Evolutionary conservation across 2,888 invertebrate species (phyloP), one percentile per base, ranked within the genome.

Genomic region (Girardia tigrina): DNA sequence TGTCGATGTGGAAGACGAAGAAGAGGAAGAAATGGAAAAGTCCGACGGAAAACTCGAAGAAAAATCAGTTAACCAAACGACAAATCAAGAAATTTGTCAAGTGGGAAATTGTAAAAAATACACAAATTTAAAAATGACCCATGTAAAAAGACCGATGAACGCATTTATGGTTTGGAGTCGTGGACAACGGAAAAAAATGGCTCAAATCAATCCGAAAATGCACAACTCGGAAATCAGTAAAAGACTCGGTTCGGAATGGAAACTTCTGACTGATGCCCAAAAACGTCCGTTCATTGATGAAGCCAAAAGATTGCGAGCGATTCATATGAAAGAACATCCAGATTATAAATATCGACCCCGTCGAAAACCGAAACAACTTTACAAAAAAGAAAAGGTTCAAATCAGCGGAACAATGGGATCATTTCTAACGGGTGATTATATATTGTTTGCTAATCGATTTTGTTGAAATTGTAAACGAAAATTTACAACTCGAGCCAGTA

Each of bases 91-190:
- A 56, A 4, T 56, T 16, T 56, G 56, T 56, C 56, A 56, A 56
- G n/a, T 56, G 56, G 23, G 23, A 6, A 56, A 56, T n/a, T 56
- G 56, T 56, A 56, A 56, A 56, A 56, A 56, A 56, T 56, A 56
- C 56, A 56, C n/a, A 6, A 56, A 56, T n/a, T 2, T 56, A n/a
- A 56, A 56, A 56, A 23, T 56, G 6, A 56, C 56, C 4, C 77
- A 77, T 36, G 94, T 95, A 16, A 95, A 95, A 85, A 88, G 97
- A 80, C 97, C 97, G 8, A 97, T 97, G 97, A 97, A 97, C 85
- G 97, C 97, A 14, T 98, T 98, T 85, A 98, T 98, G 97, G 97
- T 97, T 78, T 98, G 97, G 97, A 94, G 94, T 56, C 87, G 97
- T 8, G 97, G 95, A 0, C 95, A 97, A 83, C 87, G 97, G 75